Base-by-base conservation (phyloP, 2,888 invertebrate species). In the Actias luna region DNA sequence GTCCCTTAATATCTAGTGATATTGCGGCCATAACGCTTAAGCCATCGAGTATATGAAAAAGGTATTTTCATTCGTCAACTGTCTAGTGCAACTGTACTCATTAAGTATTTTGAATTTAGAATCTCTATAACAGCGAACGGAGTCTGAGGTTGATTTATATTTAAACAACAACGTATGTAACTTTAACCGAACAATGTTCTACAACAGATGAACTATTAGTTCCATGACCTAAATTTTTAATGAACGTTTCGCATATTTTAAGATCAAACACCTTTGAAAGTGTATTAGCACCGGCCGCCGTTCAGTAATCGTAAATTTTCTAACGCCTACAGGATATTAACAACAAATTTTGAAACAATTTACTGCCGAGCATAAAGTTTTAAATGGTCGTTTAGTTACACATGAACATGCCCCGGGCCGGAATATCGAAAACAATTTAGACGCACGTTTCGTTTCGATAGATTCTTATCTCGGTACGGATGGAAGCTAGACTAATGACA, bases 281-380 rank as follows among this genome's bases (percentile, higher is more conserved):
- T 52, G 59, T 66, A 64, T 55, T 29, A 29, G 55, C 27, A 55
- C 16, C 55, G 55, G 29, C 55, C 29, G 29, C 55, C 55, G 36
- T 55, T 57, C 42, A 35, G 27, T 14, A 58, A 59, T 63, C 68
- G 39, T 72, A 66, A 73, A 73, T 61, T 39, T 42, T 22, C 39
- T 66, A 69, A 72, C 72, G 64, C 73, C 75, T 67, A 74, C 74
- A 69, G 67, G 61, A 65, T 64, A 62, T 61, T 35, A 68, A 70
- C 61, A 68, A 65, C 69, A 46, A 69, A 71, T 76, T 81, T 76
- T 73, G 68, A 69, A 77, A 77, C 74, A 71, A 78, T 82, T 81
- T 80, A 83, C 74, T 72, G 59, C 67, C 67, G 59, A 61, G 16
- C 75, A 75, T 79, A 79, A 82, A 82, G 63, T 69, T 70, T 69